phyloP scores from a whole-genome alignment of 2,113 vertebrate species.

The Myrmecobius fasciatus region DNA sequence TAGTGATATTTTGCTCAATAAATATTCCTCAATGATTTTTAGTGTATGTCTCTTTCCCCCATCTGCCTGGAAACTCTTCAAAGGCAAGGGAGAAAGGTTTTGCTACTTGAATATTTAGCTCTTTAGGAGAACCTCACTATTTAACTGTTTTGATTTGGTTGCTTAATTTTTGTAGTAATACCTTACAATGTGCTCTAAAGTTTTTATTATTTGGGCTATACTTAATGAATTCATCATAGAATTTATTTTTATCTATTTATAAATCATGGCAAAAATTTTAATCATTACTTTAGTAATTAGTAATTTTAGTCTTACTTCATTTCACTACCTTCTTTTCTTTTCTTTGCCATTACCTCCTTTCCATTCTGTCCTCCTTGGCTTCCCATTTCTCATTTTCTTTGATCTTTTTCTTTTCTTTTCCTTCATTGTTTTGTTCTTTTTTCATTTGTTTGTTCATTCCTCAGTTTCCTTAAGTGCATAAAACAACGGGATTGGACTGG shows the following conservation, averaged over 20 bases:
- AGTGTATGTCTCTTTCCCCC: not conserved
- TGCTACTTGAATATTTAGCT: constrained; percentile 35
- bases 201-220: not conserved
- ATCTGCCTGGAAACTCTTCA: not conserved
- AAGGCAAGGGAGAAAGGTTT: constrained; percentile 7
- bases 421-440: no score
- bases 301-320: not conserved
- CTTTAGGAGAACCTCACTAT: not conserved
- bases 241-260: constrained; percentile 39
- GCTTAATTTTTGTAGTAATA: constrained; percentile 25
- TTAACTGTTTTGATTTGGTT: not conserved
- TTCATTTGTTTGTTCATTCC: no score
- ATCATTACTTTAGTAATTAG: not conserved
- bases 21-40: constrained; percentile 25
- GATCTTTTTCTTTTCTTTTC: not conserved
- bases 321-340: not conserved
- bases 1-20: not conserved
- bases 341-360: not conserved
- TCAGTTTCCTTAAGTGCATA: no score
- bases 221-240: constrained; percentile 28
- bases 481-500: no score
- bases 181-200: constrained; percentile 6
- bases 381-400: not conserved
- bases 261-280: constrained; percentile 26
- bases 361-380: not conserved